These are phyloP conservation scores for Drosophila bunnanda DNA, from an alignment of 2,888 invertebrate species.

Conservation along the genomic window DNA sequence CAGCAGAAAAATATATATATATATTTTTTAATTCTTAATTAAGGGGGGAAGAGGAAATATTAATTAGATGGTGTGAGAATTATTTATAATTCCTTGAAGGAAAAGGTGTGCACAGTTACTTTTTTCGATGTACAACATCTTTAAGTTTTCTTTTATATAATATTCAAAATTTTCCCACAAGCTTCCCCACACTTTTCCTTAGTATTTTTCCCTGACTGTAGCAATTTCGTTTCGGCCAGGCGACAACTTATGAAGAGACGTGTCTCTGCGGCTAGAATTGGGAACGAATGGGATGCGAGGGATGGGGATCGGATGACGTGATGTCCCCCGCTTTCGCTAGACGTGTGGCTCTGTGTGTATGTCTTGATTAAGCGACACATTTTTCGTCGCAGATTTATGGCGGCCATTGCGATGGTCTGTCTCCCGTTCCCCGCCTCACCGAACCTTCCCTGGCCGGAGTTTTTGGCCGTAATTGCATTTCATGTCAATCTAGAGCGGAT, in stretches of 20 bases:
- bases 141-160: not conserved
- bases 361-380: conserved; percentile 64
- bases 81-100: not conserved
- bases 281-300: not conserved
- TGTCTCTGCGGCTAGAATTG: conserved; percentile 20
- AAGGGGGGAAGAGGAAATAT: not conserved
- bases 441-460: conserved; percentile 31
- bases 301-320: not conserved
- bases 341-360: conserved; percentile 1
- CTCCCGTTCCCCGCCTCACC: conserved; percentile 22
- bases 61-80: not conserved
- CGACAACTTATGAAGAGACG: conserved; percentile 47
- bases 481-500: conserved; percentile 69
- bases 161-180: not conserved
- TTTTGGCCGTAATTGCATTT: conserved; percentile 75
- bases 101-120: not conserved
- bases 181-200: not conserved
- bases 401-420: conserved; percentile 70
- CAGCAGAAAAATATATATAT: conserved; percentile 1
- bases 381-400: conserved; percentile 73
- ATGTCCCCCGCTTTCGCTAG: not conserved
- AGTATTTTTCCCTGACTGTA: conserved; percentile 6
- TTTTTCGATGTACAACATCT: not conserved
- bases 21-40: not conserved
- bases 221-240: conserved; percentile 18